These are phyloP conservation scores for Clanis bilineata DNA, from an alignment of 2,888 invertebrate species.

Conservation along the genomic window DNA sequence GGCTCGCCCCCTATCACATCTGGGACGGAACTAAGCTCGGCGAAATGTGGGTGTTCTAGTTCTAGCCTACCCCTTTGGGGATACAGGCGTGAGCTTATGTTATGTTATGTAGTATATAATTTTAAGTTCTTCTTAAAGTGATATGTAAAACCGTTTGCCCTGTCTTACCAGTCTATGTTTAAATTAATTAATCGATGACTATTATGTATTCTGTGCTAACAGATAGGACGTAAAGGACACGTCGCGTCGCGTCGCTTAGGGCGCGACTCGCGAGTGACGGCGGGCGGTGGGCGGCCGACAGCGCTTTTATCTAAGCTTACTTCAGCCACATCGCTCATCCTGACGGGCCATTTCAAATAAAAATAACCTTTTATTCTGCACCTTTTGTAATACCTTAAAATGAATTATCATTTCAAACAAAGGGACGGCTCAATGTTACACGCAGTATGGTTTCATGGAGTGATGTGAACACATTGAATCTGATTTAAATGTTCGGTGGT, in stretches of 20 bases:
- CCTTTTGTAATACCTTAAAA: constrained; percentile 16
- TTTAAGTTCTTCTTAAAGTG: too few species aligned
- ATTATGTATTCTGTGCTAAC: too few species aligned
- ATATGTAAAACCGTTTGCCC: too few species aligned
- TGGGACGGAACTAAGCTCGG: too few species aligned
- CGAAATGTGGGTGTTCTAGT: too few species aligned
- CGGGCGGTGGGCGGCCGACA: constrained; percentile 24
- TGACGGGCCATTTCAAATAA: constrained; percentile 23
- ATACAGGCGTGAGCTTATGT: too few species aligned
- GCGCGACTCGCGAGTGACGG: constrained; percentile 13
- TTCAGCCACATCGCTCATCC: constrained; percentile 21
- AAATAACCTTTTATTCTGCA: constrained; percentile 20
- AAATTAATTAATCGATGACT: too few species aligned
- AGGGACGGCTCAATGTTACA: neutral
- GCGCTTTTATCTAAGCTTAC: constrained; percentile 31
- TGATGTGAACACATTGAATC: neutral
- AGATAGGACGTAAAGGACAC: constrained; percentile 24
- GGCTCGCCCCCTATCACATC: too few species aligned
- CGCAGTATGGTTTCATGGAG: neutral
- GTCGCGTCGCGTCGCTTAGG: constrained; percentile 23
- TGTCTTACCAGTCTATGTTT: too few species aligned
- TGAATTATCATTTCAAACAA: constrained; percentile 8
- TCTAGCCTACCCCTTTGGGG: too few species aligned
- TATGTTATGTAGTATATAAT: too few species aligned
- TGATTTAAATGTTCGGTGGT: neutral